These are phyloP conservation scores for Melanotaenia boesemani DNA, from an alignment of 2,797 vertebrate species.

Conservation along the genomic window DNA sequence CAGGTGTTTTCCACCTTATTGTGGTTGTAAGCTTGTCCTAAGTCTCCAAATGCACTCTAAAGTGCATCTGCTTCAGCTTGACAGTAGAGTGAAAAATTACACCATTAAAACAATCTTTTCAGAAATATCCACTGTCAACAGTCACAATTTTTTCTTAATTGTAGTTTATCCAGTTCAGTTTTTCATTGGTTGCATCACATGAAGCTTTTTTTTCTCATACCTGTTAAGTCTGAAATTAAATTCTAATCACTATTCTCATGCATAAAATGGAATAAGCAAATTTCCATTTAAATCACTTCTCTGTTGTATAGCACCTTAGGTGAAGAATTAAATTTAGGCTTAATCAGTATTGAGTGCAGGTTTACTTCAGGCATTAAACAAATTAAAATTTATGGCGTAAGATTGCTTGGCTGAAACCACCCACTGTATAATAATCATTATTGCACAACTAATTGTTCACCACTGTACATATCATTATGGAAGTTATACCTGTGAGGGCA, in stretches of 20 bases:
- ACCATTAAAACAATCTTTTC: constrained; percentile 21
- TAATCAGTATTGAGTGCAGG: constrained; percentile 73
- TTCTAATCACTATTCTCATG: constrained; percentile 63
- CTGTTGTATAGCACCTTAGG: constrained; percentile 63
- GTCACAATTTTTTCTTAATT: background rate
- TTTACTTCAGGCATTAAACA: constrained; percentile 72
- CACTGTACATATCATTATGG: constrained; percentile 63
- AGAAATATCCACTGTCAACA: constrained; percentile 6
- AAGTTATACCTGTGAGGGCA: constrained; percentile 54
- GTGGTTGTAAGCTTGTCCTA: constrained; percentile 13
- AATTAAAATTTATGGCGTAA: constrained; percentile 74
- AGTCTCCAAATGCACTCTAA: background rate
- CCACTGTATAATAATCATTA: constrained; percentile 68
- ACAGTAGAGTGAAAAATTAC: constrained; percentile 16
- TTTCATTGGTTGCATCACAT: constrained; percentile 14
- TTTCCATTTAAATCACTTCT: constrained; percentile 74
- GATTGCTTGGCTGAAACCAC: constrained; percentile 56
- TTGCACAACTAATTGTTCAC: constrained; percentile 66
- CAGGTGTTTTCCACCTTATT: constrained; percentile 20
- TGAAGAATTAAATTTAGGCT: constrained; percentile 67
- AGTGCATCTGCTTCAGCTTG: constrained; percentile 8
- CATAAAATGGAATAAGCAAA: constrained; percentile 65
- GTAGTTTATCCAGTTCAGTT: background rate
- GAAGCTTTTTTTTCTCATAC: constrained; percentile 24
- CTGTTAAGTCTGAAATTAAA: constrained; percentile 63